Evolutionary conservation across 2,113 vertebrate genomes (phyloP).

Genomic region (Hymenochirus boettgeri): DNA sequence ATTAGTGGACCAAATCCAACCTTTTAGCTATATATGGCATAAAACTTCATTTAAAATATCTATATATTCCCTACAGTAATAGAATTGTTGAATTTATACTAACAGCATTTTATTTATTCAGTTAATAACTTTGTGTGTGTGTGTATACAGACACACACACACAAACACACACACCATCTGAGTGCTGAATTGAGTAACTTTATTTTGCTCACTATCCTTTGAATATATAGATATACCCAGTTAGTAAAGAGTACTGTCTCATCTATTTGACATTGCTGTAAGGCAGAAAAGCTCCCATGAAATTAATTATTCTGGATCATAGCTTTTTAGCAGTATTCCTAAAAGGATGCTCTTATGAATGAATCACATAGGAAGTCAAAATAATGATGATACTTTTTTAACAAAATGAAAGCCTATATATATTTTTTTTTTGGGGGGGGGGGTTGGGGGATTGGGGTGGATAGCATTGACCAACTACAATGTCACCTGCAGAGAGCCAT

Average conservation of each 20-base stretch:
- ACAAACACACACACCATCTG: no score
- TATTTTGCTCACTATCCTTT: no score
- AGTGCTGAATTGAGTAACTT: no score
- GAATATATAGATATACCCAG: no score
- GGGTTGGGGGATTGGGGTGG: conserved; percentile 33
- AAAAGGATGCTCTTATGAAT: conserved; percentile 22
- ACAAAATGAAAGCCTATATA: conserved; percentile 2
- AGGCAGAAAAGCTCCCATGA: conserved; percentile 24
- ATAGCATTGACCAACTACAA: conserved; percentile 47
- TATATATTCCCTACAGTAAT: no score
- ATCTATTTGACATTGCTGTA: conserved; percentile 34
- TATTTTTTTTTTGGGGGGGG: conserved; percentile 20
- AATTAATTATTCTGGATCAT: conserved; percentile 21
- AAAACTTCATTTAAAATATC: no score
- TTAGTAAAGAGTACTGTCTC: conserved; percentile 2
- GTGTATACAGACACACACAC: no score
- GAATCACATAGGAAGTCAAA: conserved; percentile 19
- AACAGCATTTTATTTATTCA: no score
- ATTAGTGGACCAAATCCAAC: no score
- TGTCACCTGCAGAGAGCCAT: conserved; percentile 58
- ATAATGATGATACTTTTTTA: conserved; percentile 27
- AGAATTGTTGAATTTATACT: no score
- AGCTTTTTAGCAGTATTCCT: conserved; percentile 16
- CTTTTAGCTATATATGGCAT: no score
- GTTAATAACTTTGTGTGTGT: no score